Conservation (phyloP, 2,797 vertebrate species). For the Notoglanidium macrostoma region DNA sequence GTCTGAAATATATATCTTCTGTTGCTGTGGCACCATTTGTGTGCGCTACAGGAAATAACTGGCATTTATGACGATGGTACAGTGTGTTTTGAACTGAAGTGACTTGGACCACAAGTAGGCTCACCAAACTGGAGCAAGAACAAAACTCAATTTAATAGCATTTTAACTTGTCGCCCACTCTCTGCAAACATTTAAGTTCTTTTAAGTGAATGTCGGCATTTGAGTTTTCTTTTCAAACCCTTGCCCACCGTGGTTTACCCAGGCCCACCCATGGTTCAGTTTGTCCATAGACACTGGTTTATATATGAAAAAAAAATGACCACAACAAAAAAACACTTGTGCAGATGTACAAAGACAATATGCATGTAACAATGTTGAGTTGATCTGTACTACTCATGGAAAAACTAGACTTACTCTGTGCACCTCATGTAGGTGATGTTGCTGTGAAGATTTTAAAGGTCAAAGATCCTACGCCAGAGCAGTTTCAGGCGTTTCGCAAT, state of each 20-base stretch:
- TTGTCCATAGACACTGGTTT: not conserved
- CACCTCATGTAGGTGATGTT: conserved; percentile 77
- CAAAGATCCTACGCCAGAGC: conserved; percentile 84
- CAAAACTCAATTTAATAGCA: too few relatives aligned
- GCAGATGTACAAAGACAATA: not conserved
- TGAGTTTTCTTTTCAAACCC: not conserved
- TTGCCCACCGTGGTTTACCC: not conserved
- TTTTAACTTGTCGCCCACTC: too few relatives aligned
- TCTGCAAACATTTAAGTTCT: not conserved
- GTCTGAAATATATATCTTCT: not conserved
- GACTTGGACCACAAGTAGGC: not conserved
- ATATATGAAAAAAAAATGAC: not conserved
- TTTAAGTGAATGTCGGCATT: not conserved
- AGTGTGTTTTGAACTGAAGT: not conserved
- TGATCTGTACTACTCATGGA: not conserved
- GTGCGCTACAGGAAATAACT: not conserved
- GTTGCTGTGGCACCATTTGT: not conserved
- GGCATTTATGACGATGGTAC: not conserved
- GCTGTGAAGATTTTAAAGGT: conserved; percentile 89
- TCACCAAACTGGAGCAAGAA: not conserved
- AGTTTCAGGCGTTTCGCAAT: conserved; percentile 88
- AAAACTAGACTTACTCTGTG: not conserved
- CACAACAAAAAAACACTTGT: not conserved
- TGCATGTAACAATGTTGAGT: not conserved
- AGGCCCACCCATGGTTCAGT: not conserved